These are phyloP conservation scores for Progne subis DNA, from an alignment of 2,113 vertebrate species.

Conservation along the genomic window DNA sequence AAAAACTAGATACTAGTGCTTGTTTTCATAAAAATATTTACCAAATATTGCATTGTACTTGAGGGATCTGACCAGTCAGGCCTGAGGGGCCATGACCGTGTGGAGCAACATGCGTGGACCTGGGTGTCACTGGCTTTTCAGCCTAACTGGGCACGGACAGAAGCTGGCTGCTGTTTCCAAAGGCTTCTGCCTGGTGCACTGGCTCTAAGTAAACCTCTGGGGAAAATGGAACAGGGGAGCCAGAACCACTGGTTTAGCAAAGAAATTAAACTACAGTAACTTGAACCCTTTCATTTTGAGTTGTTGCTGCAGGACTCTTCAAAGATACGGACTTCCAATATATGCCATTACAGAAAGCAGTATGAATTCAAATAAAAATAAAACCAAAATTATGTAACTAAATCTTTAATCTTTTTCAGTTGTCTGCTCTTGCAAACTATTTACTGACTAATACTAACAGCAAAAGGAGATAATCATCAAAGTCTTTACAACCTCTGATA, in stretches of 20 bases:
- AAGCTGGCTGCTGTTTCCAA: not conserved
- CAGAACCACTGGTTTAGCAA: not conserved
- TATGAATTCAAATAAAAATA: not conserved
- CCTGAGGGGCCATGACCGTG: rapidly evolving
- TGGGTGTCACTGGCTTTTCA: not conserved
- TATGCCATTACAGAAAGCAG: not conserved
- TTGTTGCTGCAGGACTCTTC: not conserved
- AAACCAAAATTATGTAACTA: not conserved
- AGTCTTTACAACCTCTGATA: not conserved
- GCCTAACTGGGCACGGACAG: not conserved
- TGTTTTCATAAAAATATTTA: not conserved
- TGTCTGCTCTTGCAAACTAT: not conserved
- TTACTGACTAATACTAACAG: not conserved
- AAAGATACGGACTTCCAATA: not conserved
- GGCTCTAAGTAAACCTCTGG: not conserved
- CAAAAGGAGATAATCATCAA: not conserved
- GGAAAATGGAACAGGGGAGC: not conserved
- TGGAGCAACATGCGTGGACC: not conserved
- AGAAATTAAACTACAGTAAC: not conserved
- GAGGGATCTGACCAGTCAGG: not conserved
- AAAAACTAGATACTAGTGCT: not conserved
- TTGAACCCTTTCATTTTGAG: not conserved
- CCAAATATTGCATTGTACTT: not conserved
- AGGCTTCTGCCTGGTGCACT: not conserved
- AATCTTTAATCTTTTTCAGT: not conserved